Evolutionary conservation across 2,113 vertebrate genomes (phyloP).

Genomic region (Balaenoptera acutorostrata): DNA sequence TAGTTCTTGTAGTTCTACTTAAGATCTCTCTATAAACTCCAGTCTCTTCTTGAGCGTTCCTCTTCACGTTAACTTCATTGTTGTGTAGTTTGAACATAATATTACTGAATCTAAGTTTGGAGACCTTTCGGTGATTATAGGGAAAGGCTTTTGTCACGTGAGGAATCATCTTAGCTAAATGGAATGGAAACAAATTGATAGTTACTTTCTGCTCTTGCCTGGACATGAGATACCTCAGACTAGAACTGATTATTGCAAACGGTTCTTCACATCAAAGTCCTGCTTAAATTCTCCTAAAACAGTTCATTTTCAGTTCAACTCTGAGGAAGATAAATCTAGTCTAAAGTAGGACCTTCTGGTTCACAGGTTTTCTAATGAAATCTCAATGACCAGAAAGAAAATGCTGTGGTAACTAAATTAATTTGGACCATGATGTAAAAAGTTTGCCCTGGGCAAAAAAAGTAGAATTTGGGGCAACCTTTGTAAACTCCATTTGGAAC

Average conservation of each 20-base stretch:
- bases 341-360: not conserved
- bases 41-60: not conserved
- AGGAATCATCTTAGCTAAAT: not conserved
- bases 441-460: not conserved
- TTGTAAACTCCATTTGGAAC: not conserved
- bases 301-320: not conserved
- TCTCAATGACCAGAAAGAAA: not conserved
- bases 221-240: not conserved
- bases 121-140: not conserved
- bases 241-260: not conserved
- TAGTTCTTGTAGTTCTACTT: not conserved
- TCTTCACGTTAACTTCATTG: not conserved
- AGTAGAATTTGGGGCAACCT: not conserved
- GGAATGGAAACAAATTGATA: not conserved
- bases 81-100: not conserved
- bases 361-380: not conserved
- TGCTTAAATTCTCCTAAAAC: not conserved
- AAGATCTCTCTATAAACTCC: not conserved
- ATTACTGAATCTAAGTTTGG: not conserved
- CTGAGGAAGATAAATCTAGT: not conserved
- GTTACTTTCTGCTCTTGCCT: not conserved
- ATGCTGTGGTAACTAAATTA: not conserved
- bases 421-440: not conserved
- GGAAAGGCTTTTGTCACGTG: not conserved
- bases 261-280: not conserved